Evolutionary conservation across 2,113 vertebrate genomes (phyloP).

Genomic region (Sitta europaea): DNA sequence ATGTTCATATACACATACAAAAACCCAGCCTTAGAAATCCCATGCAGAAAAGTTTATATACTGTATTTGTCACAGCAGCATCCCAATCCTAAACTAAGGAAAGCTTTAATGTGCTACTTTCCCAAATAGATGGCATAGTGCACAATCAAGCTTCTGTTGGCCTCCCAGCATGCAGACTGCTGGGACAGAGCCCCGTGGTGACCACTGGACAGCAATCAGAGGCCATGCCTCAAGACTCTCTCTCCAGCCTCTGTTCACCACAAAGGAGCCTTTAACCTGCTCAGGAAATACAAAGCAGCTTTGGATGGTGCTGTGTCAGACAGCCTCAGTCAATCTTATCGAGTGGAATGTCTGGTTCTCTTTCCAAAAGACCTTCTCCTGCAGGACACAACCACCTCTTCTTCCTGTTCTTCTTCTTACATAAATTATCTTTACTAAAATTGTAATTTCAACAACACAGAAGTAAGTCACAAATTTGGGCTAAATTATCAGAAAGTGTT

Average conservation of each 20-base stretch:
- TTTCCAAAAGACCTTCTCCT: neutral
- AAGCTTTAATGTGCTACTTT: neutral
- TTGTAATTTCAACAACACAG: neutral
- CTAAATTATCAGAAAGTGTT: neutral
- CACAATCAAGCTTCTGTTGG: neutral
- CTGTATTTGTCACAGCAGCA: neutral
- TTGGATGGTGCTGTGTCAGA: neutral
- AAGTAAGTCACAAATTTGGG: neutral
- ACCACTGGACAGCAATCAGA: neutral
- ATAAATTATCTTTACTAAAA: neutral
- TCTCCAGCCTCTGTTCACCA: neutral
- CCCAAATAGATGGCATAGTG: neutral
- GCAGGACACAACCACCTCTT: neutral
- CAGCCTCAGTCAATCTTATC: neutral
- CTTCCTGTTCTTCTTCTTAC: neutral
- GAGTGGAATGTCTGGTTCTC: neutral
- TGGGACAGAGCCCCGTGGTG: neutral
- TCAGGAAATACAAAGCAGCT: neutral
- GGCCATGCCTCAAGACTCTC: neutral
- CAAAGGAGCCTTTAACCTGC: neutral
- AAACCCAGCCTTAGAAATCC: neutral
- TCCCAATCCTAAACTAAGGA: neutral
- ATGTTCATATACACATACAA: neutral
- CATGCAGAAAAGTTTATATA: neutral
- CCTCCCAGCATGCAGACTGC: neutral